Percentiles rank a stretch among this genome's conserved stretches.
Evolutionary conservation across 2,113 vertebrate species (phyloP).

Genomic region (Tragelaphus scriptus): DNA sequence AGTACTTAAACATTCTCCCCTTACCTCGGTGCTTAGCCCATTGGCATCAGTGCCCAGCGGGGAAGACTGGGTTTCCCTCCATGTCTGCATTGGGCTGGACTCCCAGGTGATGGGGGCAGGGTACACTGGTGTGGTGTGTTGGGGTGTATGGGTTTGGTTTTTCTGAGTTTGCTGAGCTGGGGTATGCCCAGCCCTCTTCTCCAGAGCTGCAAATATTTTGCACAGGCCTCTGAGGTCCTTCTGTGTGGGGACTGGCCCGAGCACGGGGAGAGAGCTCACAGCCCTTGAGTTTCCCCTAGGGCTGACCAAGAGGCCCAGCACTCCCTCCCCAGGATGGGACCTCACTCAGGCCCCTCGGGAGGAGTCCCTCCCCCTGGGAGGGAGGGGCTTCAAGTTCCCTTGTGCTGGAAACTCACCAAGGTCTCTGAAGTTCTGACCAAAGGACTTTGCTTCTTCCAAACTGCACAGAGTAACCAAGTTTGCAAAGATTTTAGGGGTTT

Average conservation of each 20-base stretch:
- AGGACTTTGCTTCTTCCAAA: neutral
- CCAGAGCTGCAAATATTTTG: neutral
- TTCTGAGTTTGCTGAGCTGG: neutral
- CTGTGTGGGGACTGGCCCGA: neutral
- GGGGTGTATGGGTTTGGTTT: neutral
- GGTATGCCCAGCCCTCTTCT: rapidly evolving
- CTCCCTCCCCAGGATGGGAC: too few relatives aligned
- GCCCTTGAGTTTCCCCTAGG: neutral
- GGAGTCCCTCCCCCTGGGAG: rapidly evolving
- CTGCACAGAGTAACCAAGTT: neutral
- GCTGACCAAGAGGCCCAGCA: neutral
- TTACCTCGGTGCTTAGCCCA: neutral
- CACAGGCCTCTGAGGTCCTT: too few relatives aligned
- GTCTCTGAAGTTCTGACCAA: neutral
- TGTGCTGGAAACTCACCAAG: neutral
- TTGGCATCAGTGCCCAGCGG: rapidly evolving
- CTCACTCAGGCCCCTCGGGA: neutral
- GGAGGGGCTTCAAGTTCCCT: neutral
- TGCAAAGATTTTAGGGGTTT: neutral
- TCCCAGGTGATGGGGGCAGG: rapidly evolving
- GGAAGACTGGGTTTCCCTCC: neutral
- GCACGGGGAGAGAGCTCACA: neutral
- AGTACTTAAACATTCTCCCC: neutral
- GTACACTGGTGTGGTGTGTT: neutral
- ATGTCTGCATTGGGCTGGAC: neutral